Conservation (phyloP, 2,113 vertebrate genomes). For the Penelope pileata region DNA sequence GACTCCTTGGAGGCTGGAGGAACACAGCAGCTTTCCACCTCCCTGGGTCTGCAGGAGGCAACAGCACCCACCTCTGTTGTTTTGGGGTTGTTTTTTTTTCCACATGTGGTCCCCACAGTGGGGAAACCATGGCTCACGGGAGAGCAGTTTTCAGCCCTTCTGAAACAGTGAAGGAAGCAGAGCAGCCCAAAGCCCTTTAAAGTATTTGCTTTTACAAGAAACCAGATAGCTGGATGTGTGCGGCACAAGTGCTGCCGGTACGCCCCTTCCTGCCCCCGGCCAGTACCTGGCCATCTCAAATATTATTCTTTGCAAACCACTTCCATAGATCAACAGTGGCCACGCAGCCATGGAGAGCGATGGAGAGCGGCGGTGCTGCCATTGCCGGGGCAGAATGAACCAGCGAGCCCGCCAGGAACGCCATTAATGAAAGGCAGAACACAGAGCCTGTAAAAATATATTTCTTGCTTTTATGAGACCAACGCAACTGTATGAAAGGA, state of each 20-base stretch:
- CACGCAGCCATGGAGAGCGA: background rate
- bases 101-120: background rate
- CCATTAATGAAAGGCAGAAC: constrained; percentile 60
- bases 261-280: constrained; percentile 5
- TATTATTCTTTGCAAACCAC: constrained; percentile 65
- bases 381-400: constrained; percentile 41
- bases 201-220: constrained; percentile 53
- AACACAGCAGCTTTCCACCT: background rate
- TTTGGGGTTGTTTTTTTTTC: background rate
- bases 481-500: background rate
- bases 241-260: background rate
- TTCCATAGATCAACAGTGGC: constrained; percentile 61
- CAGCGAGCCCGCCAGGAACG: background rate
- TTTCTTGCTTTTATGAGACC: constrained; percentile 51
- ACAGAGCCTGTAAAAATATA: constrained; percentile 47
- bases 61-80: background rate
- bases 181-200: background rate
- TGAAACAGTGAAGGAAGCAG: background rate
- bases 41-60: background rate
- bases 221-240: constrained; percentile 3
- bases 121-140: background rate
- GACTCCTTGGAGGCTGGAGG: background rate
- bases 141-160: background rate
- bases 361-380: background rate
- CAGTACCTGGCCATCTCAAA: constrained; percentile 55